Conservation (phyloP, 2,113 vertebrate species). For the Melanotaenia duboulayi region DNA sequence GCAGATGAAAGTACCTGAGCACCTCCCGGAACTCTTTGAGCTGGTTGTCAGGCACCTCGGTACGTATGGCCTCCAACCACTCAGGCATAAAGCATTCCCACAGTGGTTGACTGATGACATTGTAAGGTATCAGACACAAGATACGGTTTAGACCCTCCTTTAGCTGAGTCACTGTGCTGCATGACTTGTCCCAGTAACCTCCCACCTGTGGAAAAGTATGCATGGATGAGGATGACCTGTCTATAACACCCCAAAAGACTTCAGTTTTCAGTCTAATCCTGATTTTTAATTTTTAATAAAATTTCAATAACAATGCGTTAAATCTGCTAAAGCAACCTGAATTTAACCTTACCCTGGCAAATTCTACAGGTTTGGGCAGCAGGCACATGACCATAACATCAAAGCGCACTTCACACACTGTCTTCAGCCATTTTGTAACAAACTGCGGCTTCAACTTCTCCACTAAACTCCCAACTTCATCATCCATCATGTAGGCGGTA, state of each 20-base stretch:
- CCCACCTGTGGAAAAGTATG: slow-evolving; percentile 85
- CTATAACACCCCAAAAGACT: too few relatives aligned
- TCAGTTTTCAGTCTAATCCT: too few relatives aligned
- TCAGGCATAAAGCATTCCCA: slow-evolving; percentile 99
- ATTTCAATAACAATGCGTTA: not conserved
- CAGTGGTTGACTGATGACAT: slow-evolving; percentile 95
- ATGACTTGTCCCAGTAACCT: slow-evolving; percentile 98
- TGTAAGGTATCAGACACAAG: slow-evolving; percentile 97
- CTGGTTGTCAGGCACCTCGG: slow-evolving; percentile 94
- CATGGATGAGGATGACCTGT: not conserved
- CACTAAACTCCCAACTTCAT: slow-evolving; percentile 98
- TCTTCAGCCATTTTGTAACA: slow-evolving; percentile 99
- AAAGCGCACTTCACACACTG: slow-evolving; percentile 96
- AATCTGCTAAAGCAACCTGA: not conserved
- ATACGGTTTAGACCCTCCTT: slow-evolving; percentile 98
- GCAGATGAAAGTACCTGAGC: slow-evolving; percentile 86
- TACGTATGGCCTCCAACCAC: slow-evolving; percentile 96
- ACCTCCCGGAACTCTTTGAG: slow-evolving; percentile 98
- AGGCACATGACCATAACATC: slow-evolving; percentile 99
- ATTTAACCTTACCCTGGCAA: slow-evolving; percentile 91
- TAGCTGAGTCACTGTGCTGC: slow-evolving; percentile 94
- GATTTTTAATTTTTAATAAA: not conserved
- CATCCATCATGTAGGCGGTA: slow-evolving; percentile 99
- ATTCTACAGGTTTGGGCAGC: slow-evolving; percentile 98
- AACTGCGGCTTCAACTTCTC: slow-evolving; percentile 99